Evolutionary conservation across 2,113 vertebrate species (phyloP).

Genomic region (Glaucidium brasilianum): DNA sequence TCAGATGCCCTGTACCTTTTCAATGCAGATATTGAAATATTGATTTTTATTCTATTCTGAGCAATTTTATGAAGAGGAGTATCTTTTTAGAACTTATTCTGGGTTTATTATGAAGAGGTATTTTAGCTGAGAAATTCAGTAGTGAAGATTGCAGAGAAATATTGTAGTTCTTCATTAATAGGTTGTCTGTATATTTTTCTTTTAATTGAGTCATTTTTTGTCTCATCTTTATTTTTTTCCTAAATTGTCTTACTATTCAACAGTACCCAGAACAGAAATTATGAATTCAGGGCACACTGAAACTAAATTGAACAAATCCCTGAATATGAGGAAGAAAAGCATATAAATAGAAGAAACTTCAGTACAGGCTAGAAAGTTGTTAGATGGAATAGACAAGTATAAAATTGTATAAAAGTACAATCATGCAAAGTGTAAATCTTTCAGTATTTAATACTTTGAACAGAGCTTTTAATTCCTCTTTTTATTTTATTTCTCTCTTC

Average conservation of each 20-base stretch:
- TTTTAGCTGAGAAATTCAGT: background rate
- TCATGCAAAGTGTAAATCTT: background rate
- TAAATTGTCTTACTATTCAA: background rate
- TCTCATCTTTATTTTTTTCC: background rate
- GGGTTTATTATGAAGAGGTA: background rate
- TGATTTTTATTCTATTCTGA: background rate
- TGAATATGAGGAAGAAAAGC: background rate
- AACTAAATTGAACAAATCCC: background rate
- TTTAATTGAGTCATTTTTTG: background rate
- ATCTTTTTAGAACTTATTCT: background rate
- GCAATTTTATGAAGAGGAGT: background rate
- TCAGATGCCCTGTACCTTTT: background rate
- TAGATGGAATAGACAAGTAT: background rate
- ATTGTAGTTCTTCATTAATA: background rate
- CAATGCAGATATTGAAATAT: background rate
- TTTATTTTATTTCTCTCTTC: background rate
- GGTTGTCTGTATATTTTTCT: background rate
- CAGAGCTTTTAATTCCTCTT: background rate
- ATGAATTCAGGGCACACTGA: background rate
- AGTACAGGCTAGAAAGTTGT: background rate
- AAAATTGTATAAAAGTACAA: background rate
- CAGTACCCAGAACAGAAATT: background rate
- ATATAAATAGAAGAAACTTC: background rate
- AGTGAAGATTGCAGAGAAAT: background rate
- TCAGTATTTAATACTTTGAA: background rate